These are phyloP conservation scores for Euthynnus affinis DNA, from an alignment of 2,797 vertebrate species.

Conservation along the genomic window DNA sequence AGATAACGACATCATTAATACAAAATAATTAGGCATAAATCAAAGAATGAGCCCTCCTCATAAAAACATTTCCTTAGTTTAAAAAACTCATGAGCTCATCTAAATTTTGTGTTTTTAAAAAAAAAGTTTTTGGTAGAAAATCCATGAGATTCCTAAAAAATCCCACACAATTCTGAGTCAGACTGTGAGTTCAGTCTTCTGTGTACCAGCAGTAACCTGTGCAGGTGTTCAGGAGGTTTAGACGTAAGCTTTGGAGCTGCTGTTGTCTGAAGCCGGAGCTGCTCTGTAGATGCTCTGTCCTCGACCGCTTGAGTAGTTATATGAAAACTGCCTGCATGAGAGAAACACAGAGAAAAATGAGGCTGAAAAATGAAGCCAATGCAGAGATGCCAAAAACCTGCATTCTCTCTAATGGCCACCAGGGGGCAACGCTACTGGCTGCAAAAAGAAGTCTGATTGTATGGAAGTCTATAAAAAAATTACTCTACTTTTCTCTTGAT, in stretches of 20 bases:
- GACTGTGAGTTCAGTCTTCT: neutral
- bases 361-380: too few species aligned
- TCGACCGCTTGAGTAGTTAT: conserved; percentile 60
- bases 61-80: neutral
- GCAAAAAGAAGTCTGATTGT: too few species aligned
- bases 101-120: neutral
- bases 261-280: conserved; percentile 49
- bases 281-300: conserved; percentile 79
- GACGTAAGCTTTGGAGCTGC: conserved; percentile 80
- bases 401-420: too few species aligned
- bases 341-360: too few species aligned
- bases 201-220: neutral
- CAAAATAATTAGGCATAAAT: neutral
- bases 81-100: neutral
- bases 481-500: too few species aligned
- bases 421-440: too few species aligned
- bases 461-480: too few species aligned
- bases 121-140: neutral
- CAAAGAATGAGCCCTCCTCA: neutral
- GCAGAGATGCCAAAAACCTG: too few species aligned
- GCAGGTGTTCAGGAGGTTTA: conserved; percentile 27
- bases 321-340: conserved; percentile 70
- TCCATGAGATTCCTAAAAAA: neutral
- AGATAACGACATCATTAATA: neutral
- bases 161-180: neutral